phyloP scores from a whole-genome alignment of 2,797 vertebrate genomes.

The Adelosebastes latens region DNA sequence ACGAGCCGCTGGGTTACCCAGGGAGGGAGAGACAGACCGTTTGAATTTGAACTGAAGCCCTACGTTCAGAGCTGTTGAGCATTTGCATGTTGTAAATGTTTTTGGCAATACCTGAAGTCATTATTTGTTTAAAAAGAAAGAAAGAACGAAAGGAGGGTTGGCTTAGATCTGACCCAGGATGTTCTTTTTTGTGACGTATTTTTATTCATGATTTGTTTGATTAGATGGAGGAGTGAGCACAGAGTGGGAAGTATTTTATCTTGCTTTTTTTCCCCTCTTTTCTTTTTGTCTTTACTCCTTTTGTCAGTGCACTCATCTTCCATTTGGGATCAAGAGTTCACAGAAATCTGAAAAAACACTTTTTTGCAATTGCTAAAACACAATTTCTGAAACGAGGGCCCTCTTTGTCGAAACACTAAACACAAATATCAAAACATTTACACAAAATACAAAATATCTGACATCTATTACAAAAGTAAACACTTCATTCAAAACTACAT shows the following conservation, averaged over 20 bases:
- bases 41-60: slow-evolving; percentile 2
- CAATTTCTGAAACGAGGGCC: no score
- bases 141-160: neutral
- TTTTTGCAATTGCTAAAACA: no score
- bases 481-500: no score
- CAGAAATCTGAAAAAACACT: neutral
- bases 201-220: slow-evolving; percentile 74
- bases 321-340: slow-evolving; percentile 51
- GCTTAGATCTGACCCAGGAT: slow-evolving; percentile 49
- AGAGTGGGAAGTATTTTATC: slow-evolving; percentile 56
- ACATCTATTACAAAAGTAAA: no score
- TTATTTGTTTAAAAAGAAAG: neutral
- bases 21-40: slow-evolving; percentile 20
- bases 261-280: neutral
- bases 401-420: no score
- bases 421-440: no score
- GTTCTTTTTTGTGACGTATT: slow-evolving; percentile 36
- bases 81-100: neutral
- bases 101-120: neutral
- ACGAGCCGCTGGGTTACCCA: slow-evolving; percentile 27
- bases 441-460: no score
- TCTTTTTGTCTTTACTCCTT: neutral
- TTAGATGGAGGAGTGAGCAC: slow-evolving; percentile 45
- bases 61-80: slow-evolving; percentile 2
- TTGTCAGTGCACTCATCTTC: neutral